Conservation (phyloP, 2,797 vertebrate species). For the Menidia menidia region DNA sequence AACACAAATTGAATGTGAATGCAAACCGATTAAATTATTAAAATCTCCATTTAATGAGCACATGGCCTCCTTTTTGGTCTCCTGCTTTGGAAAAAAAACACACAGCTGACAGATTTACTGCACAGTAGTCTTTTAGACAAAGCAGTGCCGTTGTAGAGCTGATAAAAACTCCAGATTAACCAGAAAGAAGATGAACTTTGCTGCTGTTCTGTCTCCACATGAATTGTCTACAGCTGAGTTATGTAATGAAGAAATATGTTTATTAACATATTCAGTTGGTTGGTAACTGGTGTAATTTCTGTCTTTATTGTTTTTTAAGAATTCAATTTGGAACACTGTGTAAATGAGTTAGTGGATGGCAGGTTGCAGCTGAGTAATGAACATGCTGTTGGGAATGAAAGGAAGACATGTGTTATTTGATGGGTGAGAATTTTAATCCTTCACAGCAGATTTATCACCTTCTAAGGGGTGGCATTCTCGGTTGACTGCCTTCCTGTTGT, state of each 20-base stretch:
- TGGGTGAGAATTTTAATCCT: constrained; percentile 20
- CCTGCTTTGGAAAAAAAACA: constrained; percentile 39
- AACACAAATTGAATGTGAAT: constrained; percentile 35
- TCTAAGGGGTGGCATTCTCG: constrained; percentile 45
- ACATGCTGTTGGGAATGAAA: constrained; percentile 2
- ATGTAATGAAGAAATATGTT: constrained; percentile 60
- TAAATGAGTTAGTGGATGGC: constrained; percentile 6
- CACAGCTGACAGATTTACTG: constrained; percentile 55
- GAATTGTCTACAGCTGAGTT: constrained; percentile 66
- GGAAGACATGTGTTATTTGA: constrained; percentile 23
- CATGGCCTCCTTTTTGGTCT: constrained; percentile 15
- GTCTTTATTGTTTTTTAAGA: constrained; percentile 33
- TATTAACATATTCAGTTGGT: constrained; percentile 36
- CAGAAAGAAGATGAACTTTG: constrained; percentile 47
- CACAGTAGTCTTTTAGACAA: constrained; percentile 51
- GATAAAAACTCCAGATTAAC: constrained; percentile 58
- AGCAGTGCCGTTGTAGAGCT: constrained; percentile 40
- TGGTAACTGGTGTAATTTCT: constrained; percentile 42
- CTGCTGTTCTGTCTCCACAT: constrained; percentile 55
- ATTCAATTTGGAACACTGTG: constrained; percentile 22
- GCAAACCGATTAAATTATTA: constrained; percentile 51
- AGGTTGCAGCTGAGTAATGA: constrained; percentile 17
- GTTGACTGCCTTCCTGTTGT: constrained; percentile 31
- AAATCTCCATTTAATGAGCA: constrained; percentile 51
- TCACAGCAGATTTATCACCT: constrained; percentile 8